phyloP scores from a whole-genome alignment of 2,797 vertebrate genomes.

The Dicrostonyx torquatus region DNA sequence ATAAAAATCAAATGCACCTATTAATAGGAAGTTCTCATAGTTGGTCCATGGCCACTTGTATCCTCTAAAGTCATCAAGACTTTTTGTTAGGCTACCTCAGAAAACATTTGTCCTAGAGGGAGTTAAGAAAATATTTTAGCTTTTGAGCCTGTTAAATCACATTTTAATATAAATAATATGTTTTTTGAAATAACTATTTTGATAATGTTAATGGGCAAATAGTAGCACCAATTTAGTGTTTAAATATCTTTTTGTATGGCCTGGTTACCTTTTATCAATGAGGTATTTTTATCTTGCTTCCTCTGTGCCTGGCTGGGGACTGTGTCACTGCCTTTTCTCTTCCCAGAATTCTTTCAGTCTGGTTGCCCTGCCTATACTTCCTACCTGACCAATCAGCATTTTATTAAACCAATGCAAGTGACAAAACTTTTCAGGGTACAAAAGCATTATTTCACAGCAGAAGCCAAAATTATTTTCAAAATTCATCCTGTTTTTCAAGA shows the following conservation, averaged over 20 bases:
- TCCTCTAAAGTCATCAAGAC: not conserved
- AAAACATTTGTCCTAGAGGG: not conserved
- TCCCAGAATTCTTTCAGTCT: no score
- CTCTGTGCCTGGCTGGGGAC: no score
- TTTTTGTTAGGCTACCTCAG: not conserved
- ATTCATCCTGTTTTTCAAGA: not conserved
- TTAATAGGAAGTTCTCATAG: not conserved
- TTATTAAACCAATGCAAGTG: no score
- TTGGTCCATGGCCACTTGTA: not conserved
- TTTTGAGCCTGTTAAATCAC: not conserved
- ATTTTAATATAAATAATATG: not conserved
- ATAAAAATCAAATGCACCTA: not conserved
- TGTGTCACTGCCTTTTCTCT: no score
- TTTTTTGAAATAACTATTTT: not conserved
- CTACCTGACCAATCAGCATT: no score
- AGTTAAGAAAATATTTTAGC: not conserved
- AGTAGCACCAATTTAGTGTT: not conserved
- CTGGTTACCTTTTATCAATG: no score
- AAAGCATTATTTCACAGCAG: no score
- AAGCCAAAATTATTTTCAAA: constrained; percentile 47
- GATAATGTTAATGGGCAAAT: not conserved
- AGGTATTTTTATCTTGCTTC: no score
- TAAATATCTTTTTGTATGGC: not conserved
- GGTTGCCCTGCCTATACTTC: no score
- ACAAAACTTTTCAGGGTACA: no score